Conservation (phyloP, 2,113 vertebrate genomes). For the Paraplagusia blochii region DNA sequence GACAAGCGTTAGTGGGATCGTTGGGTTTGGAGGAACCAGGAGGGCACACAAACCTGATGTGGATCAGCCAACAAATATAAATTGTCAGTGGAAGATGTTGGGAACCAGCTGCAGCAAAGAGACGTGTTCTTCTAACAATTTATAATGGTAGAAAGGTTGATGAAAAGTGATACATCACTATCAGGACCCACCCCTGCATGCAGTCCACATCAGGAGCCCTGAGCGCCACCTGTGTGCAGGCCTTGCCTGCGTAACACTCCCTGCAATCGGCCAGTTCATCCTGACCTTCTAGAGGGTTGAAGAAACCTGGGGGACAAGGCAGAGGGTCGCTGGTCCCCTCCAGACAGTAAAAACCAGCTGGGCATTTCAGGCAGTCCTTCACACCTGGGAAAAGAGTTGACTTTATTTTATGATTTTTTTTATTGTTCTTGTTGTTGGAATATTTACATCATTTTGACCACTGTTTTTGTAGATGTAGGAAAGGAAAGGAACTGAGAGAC, state of each 20-base stretch:
- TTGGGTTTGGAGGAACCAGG: conserved; percentile 81
- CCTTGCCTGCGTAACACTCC: conserved; percentile 79
- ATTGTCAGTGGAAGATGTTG: no score
- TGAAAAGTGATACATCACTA: no score
- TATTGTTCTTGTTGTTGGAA: no score
- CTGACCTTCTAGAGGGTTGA: conserved; percentile 82
- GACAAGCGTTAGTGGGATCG: conserved; percentile 73
- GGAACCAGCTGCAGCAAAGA: no score
- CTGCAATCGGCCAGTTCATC: conserved; percentile 78
- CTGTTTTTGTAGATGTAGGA: no score
- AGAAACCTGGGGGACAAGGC: conserved; percentile 78
- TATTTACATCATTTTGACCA: no score
- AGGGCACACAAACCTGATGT: conserved; percentile 80
- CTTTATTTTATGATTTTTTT: neutral
- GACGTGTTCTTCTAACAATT: no score
- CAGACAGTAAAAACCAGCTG: conserved; percentile 82
- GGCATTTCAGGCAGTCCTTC: conserved; percentile 80
- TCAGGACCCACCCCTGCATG: conserved; percentile 75
- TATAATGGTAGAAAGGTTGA: neutral
- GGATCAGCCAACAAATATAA: neutral
- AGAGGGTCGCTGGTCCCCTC: conserved; percentile 70
- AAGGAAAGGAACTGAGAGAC: no score
- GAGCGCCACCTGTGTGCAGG: conserved; percentile 81
- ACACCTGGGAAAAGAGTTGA: conserved; percentile 56
- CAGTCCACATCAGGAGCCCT: conserved; percentile 78